phyloP scores from a whole-genome alignment of 2,113 vertebrate species.

The Xiphophorus couchianus region DNA sequence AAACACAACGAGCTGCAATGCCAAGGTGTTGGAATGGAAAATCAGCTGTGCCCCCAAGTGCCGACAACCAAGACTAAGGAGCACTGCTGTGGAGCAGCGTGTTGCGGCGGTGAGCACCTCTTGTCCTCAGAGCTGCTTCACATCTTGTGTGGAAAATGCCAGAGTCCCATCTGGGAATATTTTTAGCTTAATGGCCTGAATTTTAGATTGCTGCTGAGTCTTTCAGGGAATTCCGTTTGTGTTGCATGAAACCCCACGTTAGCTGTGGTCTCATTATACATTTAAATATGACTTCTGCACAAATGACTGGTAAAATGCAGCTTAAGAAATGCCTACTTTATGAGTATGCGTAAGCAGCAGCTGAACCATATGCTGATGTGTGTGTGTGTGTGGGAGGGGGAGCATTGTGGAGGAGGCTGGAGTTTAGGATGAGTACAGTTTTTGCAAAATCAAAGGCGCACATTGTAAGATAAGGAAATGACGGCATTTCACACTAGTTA shows the following conservation, averaged over 20 bases:
- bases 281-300: slow-evolving; percentile 22
- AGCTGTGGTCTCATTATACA: slow-evolving; percentile 12
- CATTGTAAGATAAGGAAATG: too few species aligned
- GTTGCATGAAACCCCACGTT: slow-evolving; percentile 18
- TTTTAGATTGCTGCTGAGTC: slow-evolving; percentile 37
- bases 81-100: slow-evolving; percentile 12
- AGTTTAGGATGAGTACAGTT: neutral
- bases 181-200: slow-evolving; percentile 47
- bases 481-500: too few species aligned
- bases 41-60: slow-evolving; percentile 1
- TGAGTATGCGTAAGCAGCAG: neutral
- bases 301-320: slow-evolving; percentile 11
- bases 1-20: slow-evolving; percentile 41
- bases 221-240: slow-evolving; percentile 38
- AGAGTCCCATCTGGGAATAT: slow-evolving; percentile 64
- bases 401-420: neutral
- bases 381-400: too few species aligned
- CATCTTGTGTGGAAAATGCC: slow-evolving; percentile 31
- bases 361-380: neutral
- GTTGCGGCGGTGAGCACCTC: slow-evolving; percentile 46
- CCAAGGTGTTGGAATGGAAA: slow-evolving; percentile 43
- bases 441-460: neutral
- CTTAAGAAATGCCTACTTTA: neutral
- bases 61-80: slow-evolving; percentile 32
- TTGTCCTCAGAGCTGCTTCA: slow-evolving; percentile 27